Evolutionary conservation across 2,888 invertebrate species (phyloP).

Genomic region (Lagria hirta): DNA sequence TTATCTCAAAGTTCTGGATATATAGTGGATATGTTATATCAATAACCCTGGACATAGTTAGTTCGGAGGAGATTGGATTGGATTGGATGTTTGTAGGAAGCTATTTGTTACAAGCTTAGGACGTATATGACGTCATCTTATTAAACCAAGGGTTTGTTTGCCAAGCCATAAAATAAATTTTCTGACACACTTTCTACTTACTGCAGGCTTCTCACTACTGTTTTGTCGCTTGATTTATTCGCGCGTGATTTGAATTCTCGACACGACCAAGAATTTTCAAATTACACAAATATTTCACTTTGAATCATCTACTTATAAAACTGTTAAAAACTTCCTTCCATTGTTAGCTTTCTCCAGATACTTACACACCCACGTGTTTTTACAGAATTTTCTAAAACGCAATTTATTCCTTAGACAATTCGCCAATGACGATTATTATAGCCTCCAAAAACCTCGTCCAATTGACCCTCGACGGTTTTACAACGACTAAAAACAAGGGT

Average conservation of each 20-base stretch:
- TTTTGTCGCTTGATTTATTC: slow-evolving; percentile 49
- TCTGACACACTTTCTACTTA: slow-evolving; percentile 49
- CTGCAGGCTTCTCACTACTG: slow-evolving; percentile 37
- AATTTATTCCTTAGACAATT: too few relatives aligned
- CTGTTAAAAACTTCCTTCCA: too few relatives aligned
- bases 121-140: slow-evolving; percentile 49
- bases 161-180: slow-evolving; percentile 51
- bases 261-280: slow-evolving; percentile 40
- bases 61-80: slow-evolving; percentile 41
- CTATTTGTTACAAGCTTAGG: slow-evolving; percentile 45
- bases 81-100: slow-evolving; percentile 43
- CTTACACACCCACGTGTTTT: too few relatives aligned
- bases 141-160: slow-evolving; percentile 49
- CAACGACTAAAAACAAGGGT: slow-evolving; percentile 37
- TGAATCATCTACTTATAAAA: too few relatives aligned
- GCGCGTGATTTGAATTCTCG: slow-evolving; percentile 49
- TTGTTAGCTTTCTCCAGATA: too few relatives aligned
- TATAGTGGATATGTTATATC: slow-evolving; percentile 30
- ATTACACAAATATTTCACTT: slow-evolving; percentile 36
- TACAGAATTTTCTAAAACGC: too few relatives aligned
- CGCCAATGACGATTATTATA: slow-evolving; percentile 25
- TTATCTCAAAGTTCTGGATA: slow-evolving; percentile 27
- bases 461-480: slow-evolving; percentile 38
- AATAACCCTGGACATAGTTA: slow-evolving; percentile 41
- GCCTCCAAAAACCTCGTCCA: slow-evolving; percentile 37